Conservation (phyloP, 2,797 vertebrate species). For the Lacerta agilis region DNA sequence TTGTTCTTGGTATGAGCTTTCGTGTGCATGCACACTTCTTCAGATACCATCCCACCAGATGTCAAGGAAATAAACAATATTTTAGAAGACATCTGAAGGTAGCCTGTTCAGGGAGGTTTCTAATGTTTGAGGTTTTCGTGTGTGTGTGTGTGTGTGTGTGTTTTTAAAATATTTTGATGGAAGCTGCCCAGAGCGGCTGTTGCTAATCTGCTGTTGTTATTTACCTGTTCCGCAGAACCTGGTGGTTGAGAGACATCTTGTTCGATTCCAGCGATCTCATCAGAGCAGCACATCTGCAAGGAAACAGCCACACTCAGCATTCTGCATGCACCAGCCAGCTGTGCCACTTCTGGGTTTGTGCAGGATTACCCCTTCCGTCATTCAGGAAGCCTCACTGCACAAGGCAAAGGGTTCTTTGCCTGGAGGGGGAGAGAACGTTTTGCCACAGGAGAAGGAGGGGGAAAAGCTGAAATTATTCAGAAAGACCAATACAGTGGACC, state of each 20-base stretch:
- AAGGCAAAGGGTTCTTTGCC: slow-evolving; percentile 1
- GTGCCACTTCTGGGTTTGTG: neutral
- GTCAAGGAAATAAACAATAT: too few relatives aligned
- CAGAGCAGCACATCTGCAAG: slow-evolving; percentile 80
- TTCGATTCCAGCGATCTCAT: slow-evolving; percentile 73
- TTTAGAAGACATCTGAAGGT: too few relatives aligned
- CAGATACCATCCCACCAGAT: too few relatives aligned
- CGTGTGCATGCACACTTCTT: too few relatives aligned
- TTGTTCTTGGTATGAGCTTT: too few relatives aligned
- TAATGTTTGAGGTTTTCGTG: too few relatives aligned
- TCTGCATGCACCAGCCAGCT: neutral
- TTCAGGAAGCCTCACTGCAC: slow-evolving; percentile 9
- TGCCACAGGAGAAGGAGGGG: neutral
- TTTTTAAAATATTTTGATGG: too few relatives aligned
- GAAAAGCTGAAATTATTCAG: neutral
- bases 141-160: too few relatives aligned
- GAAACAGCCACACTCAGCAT: slow-evolving; percentile 48
- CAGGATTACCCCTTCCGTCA: neutral
- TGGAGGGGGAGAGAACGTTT: neutral
- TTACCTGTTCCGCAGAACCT: slow-evolving; percentile 79
- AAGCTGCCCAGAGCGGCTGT: too few relatives aligned
- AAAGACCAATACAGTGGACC: neutral
- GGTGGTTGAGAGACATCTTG: slow-evolving; percentile 68
- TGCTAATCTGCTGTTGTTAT: too few relatives aligned
- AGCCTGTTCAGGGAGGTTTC: too few relatives aligned